These are phyloP conservation scores for Ploceus nigricollis DNA, from an alignment of 2,113 vertebrate genomes.

Conservation along the genomic window DNA sequence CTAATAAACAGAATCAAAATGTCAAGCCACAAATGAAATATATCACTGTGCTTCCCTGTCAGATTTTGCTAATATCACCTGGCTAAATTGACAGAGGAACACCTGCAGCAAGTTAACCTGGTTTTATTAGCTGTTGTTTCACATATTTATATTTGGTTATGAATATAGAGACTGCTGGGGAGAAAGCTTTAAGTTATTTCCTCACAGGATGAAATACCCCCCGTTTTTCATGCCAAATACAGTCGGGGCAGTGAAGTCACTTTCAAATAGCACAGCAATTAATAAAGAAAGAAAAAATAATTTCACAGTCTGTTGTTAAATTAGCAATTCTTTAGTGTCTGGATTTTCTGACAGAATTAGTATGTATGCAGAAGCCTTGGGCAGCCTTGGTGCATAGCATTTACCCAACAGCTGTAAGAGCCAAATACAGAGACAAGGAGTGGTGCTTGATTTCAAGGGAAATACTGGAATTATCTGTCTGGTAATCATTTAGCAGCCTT, in stretches of 20 bases:
- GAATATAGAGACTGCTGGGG: neutral
- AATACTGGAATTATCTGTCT: slow-evolving; percentile 7
- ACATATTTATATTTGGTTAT: neutral
- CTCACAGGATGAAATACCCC: neutral
- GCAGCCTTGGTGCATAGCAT: neutral
- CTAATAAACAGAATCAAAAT: slow-evolving; percentile 48
- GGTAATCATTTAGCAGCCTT: neutral
- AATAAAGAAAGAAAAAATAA: slow-evolving; percentile 56
- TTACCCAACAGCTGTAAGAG: slow-evolving; percentile 13
- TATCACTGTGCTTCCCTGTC: slow-evolving; percentile 3
- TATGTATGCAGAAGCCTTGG: slow-evolving; percentile 10
- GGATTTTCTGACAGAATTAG: slow-evolving; percentile 40
- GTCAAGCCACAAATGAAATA: slow-evolving; percentile 17
- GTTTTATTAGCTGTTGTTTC: slow-evolving; percentile 47
- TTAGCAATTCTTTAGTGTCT: slow-evolving; percentile 50
- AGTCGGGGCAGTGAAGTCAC: neutral
- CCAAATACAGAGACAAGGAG: neutral
- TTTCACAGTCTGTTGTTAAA: slow-evolving; percentile 57
- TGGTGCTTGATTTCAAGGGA: neutral
- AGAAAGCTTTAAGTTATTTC: slow-evolving; percentile 26
- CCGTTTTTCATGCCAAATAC: neutral
- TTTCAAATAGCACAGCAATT: slow-evolving; percentile 34
- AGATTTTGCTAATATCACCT: slow-evolving; percentile 6
- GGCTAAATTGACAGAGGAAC: slow-evolving; percentile 3
- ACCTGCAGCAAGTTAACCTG: slow-evolving; percentile 10